These are phyloP conservation scores for Bovichtus diacanthus DNA, from an alignment of 2,797 vertebrate genomes.

Conservation along the genomic window DNA sequence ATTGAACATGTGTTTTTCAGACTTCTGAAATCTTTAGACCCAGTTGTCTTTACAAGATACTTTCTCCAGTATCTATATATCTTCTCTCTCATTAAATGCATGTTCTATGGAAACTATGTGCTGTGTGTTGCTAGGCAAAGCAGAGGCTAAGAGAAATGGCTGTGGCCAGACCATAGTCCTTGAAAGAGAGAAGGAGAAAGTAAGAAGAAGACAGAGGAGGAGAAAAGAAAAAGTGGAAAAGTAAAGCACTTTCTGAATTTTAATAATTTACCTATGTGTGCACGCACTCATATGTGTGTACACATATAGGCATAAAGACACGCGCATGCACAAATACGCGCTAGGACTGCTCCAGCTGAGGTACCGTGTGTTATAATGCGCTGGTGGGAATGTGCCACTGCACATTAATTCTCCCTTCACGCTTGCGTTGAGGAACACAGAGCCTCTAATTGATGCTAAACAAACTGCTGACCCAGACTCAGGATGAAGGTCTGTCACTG, in stretches of 20 bases:
- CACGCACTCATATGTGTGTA: constrained; percentile 2
- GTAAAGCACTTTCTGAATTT: constrained; percentile 53
- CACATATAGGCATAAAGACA: constrained; percentile 13
- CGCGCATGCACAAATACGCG: constrained; percentile 41
- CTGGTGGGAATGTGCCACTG: constrained; percentile 93
- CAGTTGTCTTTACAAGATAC: constrained; percentile 69
- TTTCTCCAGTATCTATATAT: constrained; percentile 79
- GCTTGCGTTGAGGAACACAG: constrained; percentile 94
- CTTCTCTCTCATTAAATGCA: constrained; percentile 74
- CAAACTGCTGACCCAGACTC: constrained; percentile 88
- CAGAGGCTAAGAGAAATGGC: constrained; percentile 77
- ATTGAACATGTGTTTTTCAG: constrained; percentile 66
- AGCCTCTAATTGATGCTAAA: constrained; percentile 92
- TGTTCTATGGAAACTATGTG: constrained; percentile 84
- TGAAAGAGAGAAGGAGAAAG: constrained; percentile 67
- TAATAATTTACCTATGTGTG: constrained; percentile 38
- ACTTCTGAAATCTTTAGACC: constrained; percentile 57
- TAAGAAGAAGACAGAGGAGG: constrained; percentile 42
- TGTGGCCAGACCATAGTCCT: constrained; percentile 83
- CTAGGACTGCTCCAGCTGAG: constrained; percentile 74
- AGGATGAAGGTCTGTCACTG: constrained; percentile 84
- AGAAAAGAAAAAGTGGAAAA: constrained; percentile 41
- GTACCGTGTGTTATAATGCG: constrained; percentile 79
- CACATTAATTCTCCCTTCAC: constrained; percentile 93
- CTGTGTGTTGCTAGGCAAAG: constrained; percentile 77